Conservation (phyloP, 2,888 invertebrate species). For the Leptopilina drosophilae region DNA sequence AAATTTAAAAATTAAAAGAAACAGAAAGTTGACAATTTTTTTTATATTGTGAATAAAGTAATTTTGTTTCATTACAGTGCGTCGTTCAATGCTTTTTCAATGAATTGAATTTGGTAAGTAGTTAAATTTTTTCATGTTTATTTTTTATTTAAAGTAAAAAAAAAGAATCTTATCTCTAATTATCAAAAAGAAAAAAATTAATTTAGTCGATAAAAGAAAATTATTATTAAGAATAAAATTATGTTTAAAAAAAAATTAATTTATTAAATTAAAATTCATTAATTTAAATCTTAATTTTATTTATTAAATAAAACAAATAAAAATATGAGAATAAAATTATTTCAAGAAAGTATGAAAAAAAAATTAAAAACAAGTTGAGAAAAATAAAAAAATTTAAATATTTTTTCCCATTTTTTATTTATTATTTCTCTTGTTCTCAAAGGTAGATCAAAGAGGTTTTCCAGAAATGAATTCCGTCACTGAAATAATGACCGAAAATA, state of each 20-base stretch:
- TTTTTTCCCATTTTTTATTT: not conserved
- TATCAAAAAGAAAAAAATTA: too few relatives aligned
- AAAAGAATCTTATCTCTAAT: too few relatives aligned
- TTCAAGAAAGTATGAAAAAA: conserved; percentile 11
- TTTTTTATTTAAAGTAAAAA: too few relatives aligned
- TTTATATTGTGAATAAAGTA: not conserved
- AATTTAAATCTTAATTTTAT: conserved; percentile 30
- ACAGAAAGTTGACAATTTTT: conserved; percentile 33
- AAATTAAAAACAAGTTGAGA: not conserved
- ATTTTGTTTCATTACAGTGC: conserved; percentile 74
- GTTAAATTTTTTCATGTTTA: not conserved
- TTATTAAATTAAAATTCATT: conserved; percentile 7
- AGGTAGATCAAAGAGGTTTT: conserved; percentile 82
- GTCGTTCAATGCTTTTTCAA: conserved; percentile 85
- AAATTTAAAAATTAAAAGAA: too few relatives aligned
- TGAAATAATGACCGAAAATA: conserved; percentile 81
- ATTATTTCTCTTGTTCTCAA: conserved; percentile 21
- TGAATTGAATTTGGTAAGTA: conserved; percentile 82
- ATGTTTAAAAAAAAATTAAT: too few relatives aligned
- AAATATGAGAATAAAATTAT: not conserved
- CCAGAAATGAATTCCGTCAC: conserved; percentile 83
- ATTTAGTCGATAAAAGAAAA: too few relatives aligned
- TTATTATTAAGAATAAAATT: too few relatives aligned
- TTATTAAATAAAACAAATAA: not conserved
- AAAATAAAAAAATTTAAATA: too few relatives aligned